A percentile compares a stretch with the other conserved stretches of the same genome.
These are phyloP conservation scores for Apis florea DNA, from an alignment of 1,140 invertebrate genomes.

Conservation along the genomic window DNA sequence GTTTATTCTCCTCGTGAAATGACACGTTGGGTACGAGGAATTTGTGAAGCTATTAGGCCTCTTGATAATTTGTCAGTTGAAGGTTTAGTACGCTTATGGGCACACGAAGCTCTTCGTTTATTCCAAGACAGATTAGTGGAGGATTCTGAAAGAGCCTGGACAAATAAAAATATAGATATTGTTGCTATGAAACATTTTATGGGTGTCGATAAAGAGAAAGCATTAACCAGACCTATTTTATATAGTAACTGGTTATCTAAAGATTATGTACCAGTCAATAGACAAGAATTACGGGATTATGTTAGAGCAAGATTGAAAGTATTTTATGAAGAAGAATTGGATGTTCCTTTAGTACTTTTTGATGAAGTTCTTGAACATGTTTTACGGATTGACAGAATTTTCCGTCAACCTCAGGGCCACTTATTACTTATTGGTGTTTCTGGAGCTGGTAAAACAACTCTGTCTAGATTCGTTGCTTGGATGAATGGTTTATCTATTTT, in stretches of 20 bases:
- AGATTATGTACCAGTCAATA: conserved; percentile 98
- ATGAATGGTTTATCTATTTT: conserved; percentile 99
- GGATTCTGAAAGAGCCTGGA: conserved; percentile 97
- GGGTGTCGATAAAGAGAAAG: conserved; percentile 91
- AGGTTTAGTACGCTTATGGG: conserved; percentile 98
- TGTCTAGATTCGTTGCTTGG: conserved; percentile 99
- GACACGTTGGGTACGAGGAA: conserved; percentile 99
- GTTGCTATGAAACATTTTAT: conserved; percentile 98
- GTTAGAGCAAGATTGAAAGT: conserved; percentile 98
- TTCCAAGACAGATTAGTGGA: conserved; percentile 98
- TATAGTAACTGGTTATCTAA: conserved; percentile 99
- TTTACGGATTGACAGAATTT: conserved; percentile 98
- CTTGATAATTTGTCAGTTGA: conserved; percentile 95
- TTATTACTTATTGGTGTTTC: conserved; percentile 97
- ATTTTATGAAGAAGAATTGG: conserved; percentile 99
- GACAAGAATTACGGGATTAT: conserved; percentile 97
- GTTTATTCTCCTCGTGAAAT: conserved; percentile 99
- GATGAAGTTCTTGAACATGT: conserved; percentile 99
- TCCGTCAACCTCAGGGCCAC: conserved; percentile 99
- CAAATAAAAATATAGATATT: conserved; percentile 97
- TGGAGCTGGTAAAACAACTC: conserved; percentile 98
- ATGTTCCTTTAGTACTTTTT: conserved; percentile 98
- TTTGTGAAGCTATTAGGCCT: conserved; percentile 98
- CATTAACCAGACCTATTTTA: conserved; percentile 94
- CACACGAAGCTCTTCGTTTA: conserved; percentile 97